Evolutionary conservation across 2,888 invertebrate genomes (phyloP), one percentile per base, ranked within the genome.

Genomic region (Drosophila kokeensis): DNA sequence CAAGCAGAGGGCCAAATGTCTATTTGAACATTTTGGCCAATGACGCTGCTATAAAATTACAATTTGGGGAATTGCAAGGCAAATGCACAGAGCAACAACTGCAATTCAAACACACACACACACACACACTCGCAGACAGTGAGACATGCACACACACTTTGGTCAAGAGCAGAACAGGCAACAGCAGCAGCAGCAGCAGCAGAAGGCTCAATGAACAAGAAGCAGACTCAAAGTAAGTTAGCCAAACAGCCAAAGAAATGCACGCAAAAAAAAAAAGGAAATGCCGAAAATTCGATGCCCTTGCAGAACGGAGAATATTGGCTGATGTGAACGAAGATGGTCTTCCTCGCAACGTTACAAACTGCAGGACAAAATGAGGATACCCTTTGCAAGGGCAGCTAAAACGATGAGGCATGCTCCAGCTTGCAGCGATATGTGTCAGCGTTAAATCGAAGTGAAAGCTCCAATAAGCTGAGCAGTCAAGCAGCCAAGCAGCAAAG

Each of bases 21-120:
- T 89, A 80, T 85, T 87, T 85, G 80, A 84, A 76, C 79, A 89
- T 89, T 45, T 84, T 85, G 89, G 87, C 85, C 89, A 85, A 85
- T 89, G 85, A 89, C 85, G 89, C 85, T 84, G 85, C 84, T 87
- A 85, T 85, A 85, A 85, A 85, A 85, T 87, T 85, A 89, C 85
- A 85, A 85, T 85, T 85, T 85, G 82, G 85, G 89, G 85, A 85
- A 85, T 85, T 87, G 87, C 80, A 87, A 76, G 82, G 77, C 89
- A 89, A 79, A 81, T 69, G 73, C 82, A 83, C 79, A 79, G 54
- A 71, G 55, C 57, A 21, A 52, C 53, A 34, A 29, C 32, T 42
- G 52, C 61, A 61, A 49, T 45, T 45, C 54, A 64, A 62, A 76
- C 60, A 69, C 59, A 60, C 27, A 53, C 27, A 52, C 40, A 63